Evolutionary conservation across 2,797 vertebrate species (phyloP), one percentile per base, ranked within the genome.

Genomic region (Emys orbicularis): DNA sequence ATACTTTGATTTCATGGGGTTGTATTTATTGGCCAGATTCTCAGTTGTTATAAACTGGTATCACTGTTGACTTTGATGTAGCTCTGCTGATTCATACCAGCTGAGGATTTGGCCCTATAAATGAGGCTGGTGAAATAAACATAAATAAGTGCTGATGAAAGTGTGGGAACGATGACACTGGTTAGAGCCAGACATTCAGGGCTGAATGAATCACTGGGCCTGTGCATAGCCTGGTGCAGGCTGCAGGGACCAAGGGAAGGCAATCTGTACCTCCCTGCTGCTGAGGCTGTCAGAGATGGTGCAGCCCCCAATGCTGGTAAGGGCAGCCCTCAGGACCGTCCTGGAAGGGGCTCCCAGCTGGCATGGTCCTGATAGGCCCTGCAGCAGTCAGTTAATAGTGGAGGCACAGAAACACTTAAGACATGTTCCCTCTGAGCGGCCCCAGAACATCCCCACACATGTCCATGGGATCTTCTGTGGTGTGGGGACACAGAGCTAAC

Each of bases 61-160:
- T 81, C 87, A 56, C 79, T 85, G 68, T 89, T 93, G 81, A 59
- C 52, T 89, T 81, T 87, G 87, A 19, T 57, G 49, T 84, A 83
- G 44, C 37, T 87, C 4, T 53, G 56, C n/a, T 81, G 76, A 86
- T 94, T 95, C 94, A 54, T 59, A 74, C 50, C 34, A 72, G 31
- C 47, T 12, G 25, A 83, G 87, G 91, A 49, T 93, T 90, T 84
- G 90, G 81, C 84, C 91, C 93, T 23, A 79, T 95, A 93, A 92
- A 41, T 31, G 79, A 1, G 0, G 2, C 56, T 57, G 84, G 86
- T 41, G 91, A 68, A 37, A 68, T 29, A 31, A 31, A 59, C 34
- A 65, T n/a, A 34, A n/a, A 4, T 83, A 21, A 92, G 72, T 80
- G 76, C 47, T 89, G 87, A 93, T 0, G 0, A 80, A 77, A 7